A percentile compares a stretch with the other conserved stretches of the same genome.
These are phyloP conservation scores for Lysandra bellargus DNA, from an alignment of 2,888 invertebrate species.

Conservation along the genomic window DNA sequence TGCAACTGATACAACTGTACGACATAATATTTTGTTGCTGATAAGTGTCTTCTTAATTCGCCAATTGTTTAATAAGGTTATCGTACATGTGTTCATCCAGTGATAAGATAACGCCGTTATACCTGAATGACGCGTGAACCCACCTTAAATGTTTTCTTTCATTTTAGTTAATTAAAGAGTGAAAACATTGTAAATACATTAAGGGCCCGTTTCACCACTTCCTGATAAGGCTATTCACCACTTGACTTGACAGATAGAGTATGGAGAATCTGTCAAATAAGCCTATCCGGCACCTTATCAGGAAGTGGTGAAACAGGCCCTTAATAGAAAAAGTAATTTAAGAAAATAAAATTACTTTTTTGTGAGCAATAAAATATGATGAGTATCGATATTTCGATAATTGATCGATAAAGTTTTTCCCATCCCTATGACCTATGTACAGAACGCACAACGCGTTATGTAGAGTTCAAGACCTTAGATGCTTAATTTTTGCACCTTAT, in stretches of 20 bases:
- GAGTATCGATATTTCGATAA: neutral
- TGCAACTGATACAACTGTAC: neutral
- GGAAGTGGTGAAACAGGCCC: too few relatives aligned
- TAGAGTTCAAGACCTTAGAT: neutral
- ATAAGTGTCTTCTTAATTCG: slow-evolving; percentile 2
- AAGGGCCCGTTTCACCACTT: too few relatives aligned
- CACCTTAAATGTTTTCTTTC: neutral
- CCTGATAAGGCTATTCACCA: too few relatives aligned
- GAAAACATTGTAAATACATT: too few relatives aligned
- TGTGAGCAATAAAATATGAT: too few relatives aligned
- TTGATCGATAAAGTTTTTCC: neutral
- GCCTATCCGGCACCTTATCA: too few relatives aligned
- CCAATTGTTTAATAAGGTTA: slow-evolving; percentile 29
- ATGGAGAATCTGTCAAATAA: too few relatives aligned
- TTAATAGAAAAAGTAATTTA: too few relatives aligned
- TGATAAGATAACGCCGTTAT: slow-evolving; percentile 25
- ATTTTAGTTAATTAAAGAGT: neutral
- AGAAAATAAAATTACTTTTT: too few relatives aligned
- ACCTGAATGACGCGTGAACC: neutral
- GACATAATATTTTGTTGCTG: too few relatives aligned
- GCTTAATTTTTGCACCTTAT: too few relatives aligned
- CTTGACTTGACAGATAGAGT: too few relatives aligned
- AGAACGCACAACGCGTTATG: neutral
- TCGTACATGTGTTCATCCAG: slow-evolving; percentile 21
- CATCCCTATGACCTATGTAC: neutral